A percentile compares a stretch with the other conserved stretches of the same genome.
Evolutionary conservation across 2,797 vertebrate species (phyloP).

Genomic region (Centropyge bicolor): DNA sequence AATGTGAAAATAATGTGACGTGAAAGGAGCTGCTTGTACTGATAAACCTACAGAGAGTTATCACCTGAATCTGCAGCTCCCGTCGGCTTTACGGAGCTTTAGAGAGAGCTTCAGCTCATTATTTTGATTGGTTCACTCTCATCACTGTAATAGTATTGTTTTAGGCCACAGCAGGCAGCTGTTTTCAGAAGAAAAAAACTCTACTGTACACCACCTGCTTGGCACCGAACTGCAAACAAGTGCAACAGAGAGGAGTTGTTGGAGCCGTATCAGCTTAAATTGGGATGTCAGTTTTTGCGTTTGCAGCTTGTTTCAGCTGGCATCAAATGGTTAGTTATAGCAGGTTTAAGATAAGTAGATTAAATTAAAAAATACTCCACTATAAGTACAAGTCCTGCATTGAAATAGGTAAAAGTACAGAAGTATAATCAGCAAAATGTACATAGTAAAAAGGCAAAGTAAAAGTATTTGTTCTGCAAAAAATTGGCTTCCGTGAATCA

Average conservation of each 20-base stretch:
- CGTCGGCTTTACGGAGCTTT: slow-evolving; percentile 1
- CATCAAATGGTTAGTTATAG: too few species aligned
- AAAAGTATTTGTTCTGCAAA: not conserved
- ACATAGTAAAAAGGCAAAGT: not conserved
- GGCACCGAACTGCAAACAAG: not conserved
- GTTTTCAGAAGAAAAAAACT: not conserved
- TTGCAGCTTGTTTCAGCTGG: not conserved
- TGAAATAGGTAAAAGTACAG: not conserved
- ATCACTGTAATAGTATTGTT: slow-evolving; percentile 1
- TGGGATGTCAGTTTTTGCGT: not conserved
- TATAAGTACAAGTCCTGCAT: not conserved
- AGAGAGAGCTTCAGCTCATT: not conserved
- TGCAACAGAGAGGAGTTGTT: not conserved
- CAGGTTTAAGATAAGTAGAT: not conserved
- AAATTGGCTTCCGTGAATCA: not conserved
- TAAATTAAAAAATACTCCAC: not conserved
- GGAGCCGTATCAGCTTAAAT: not conserved
- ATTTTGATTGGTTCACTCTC: slow-evolving; percentile 13
- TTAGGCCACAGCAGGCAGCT: slow-evolving; percentile 14
- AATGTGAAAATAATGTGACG: not conserved
- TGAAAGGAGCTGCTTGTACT: not conserved
- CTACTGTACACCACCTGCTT: not conserved
- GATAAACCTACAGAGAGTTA: slow-evolving; percentile 5
- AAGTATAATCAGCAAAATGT: not conserved
- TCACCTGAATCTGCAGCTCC: slow-evolving; percentile 15